phyloP scores from a whole-genome alignment of 2,113 vertebrate species.

The Collichthys lucidus region DNA sequence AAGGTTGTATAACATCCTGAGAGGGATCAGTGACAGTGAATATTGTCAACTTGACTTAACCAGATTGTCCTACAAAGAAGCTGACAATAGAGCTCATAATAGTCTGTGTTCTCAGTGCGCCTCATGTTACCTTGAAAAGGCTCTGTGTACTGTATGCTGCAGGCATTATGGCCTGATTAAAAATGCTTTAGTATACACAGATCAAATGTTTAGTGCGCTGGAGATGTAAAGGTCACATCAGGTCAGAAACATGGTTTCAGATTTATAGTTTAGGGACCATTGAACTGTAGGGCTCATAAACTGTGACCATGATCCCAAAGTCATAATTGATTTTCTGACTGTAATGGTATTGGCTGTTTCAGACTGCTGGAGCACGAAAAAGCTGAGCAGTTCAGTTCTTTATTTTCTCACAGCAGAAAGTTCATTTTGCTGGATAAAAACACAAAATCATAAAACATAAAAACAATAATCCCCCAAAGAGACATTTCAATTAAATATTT shows the following conservation, averaged over 20 bases:
- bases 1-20: conserved; percentile 55
- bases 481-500: background rate
- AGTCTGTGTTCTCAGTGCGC: background rate
- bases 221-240: background rate
- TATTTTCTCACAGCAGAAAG: background rate
- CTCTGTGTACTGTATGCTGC: no score
- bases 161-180: background rate
- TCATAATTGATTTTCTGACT: conserved; percentile 18
- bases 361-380: conserved; percentile 14
- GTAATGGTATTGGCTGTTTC: background rate
- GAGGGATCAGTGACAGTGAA: conserved; percentile 28
- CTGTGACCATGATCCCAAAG: background rate
- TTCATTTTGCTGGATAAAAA: background rate
- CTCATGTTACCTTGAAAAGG: background rate
- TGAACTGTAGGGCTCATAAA: background rate
- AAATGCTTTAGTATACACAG: background rate
- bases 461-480: background rate
- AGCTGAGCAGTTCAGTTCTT: background rate
- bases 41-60: background rate
- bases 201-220: no score
- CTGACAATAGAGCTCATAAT: background rate
- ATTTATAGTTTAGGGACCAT: conserved; percentile 2
- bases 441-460: background rate
- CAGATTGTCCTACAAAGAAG: background rate
- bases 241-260: background rate